Conservation (phyloP, 2,888 invertebrate genomes). For the Synergus umbraculus region DNA sequence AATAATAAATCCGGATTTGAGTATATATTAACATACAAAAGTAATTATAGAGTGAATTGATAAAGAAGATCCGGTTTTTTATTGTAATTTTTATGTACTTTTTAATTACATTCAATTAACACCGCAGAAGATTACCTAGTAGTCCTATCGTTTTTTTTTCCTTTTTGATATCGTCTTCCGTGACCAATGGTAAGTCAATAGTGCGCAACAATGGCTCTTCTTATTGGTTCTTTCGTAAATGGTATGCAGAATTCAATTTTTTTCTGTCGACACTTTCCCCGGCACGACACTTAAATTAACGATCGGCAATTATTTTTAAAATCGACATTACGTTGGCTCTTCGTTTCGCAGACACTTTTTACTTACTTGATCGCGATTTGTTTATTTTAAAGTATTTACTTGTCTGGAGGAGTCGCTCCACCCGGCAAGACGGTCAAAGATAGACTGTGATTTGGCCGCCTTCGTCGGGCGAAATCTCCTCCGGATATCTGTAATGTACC, state of each 20-base stretch:
- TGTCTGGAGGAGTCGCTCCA: constrained; percentile 15
- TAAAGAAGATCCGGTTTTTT: not conserved
- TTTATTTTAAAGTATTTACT: constrained; percentile 3
- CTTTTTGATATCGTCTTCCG: not conserved
- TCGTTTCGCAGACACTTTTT: not conserved
- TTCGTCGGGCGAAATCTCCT: constrained; percentile 27
- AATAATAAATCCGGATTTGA: no score
- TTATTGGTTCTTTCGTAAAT: constrained; percentile 12
- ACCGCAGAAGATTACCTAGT: not conserved
- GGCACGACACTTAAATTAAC: constrained; percentile 35
- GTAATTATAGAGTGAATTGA: not conserved
- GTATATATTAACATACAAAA: no score
- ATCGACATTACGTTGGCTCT: not conserved
- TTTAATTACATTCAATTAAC: not conserved
- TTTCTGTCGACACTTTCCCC: constrained; percentile 17
- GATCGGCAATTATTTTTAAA: constrained; percentile 12
- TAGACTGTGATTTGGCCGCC: constrained; percentile 26
- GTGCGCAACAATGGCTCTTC: constrained; percentile 30
- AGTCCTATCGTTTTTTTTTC: not conserved
- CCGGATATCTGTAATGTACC: not conserved
- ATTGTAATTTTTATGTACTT: not conserved
- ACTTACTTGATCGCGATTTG: not conserved
- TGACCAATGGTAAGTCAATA: constrained; percentile 7
- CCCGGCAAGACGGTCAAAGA: constrained; percentile 24
- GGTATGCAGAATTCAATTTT: constrained; percentile 10